These are phyloP conservation scores for Dendrophyllia cribrosa DNA, from an alignment of 64 coral and sea anemone species.

Conservation along the genomic window DNA sequence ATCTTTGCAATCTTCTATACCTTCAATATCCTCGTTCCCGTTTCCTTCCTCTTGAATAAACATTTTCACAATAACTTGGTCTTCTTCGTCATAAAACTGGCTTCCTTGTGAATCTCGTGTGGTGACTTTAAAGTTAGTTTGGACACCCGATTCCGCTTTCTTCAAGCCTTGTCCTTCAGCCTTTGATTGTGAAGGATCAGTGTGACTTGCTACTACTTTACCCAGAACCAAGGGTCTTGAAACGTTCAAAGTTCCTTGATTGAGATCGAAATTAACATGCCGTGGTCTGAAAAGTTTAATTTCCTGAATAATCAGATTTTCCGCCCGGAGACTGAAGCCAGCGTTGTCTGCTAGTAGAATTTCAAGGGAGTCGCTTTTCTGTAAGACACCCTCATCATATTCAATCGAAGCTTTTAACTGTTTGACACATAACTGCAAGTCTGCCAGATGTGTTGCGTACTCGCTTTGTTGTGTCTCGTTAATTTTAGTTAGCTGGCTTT, in stretches of 20 bases:
- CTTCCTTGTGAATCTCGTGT: slow-evolving; percentile 43
- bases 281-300: neutral
- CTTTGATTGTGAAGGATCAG: neutral
- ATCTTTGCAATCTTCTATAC: neutral
- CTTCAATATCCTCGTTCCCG: neutral
- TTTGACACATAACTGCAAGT: neutral
- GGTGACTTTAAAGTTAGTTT: neutral
- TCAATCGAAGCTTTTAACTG: neutral
- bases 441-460: neutral
- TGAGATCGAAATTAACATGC: neutral
- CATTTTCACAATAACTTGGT: neutral
- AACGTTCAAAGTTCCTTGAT: neutral
- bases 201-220: neutral
- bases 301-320: neutral
- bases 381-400: neutral
- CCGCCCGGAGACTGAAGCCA: neutral
- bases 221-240: neutral
- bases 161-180: neutral
- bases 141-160: neutral
- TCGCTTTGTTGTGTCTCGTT: neutral
- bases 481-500: neutral
- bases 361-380: neutral
- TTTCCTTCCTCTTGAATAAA: neutral
- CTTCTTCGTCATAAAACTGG: slow-evolving; percentile 13
- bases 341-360: neutral